These are phyloP conservation scores for Mellilla xanthometata DNA, from an alignment of 2,888 invertebrate genomes.

Conservation along the genomic window DNA sequence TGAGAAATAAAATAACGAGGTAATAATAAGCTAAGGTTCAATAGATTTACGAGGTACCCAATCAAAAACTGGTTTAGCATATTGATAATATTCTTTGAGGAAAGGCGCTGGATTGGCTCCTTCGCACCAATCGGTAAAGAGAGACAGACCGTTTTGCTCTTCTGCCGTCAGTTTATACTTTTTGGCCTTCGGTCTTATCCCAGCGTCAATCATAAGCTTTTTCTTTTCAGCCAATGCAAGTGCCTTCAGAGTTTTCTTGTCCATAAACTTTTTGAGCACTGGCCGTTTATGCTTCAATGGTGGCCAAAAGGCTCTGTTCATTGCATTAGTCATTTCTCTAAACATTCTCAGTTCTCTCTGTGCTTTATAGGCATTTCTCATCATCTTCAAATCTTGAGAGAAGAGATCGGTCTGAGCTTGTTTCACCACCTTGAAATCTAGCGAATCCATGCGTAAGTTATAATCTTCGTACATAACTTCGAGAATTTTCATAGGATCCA, in stretches of 20 bases:
- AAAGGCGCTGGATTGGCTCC: conserved; percentile 63
- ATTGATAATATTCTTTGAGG: conserved; percentile 59
- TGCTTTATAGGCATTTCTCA: conserved; percentile 67
- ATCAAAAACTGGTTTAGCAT: conserved; percentile 59
- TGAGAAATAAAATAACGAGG: no score
- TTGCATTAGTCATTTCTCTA: conserved; percentile 69
- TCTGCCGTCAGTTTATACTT: conserved; percentile 59
- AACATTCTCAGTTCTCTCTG: conserved; percentile 68
- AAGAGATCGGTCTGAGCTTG: conserved; percentile 69
- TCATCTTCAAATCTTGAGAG: conserved; percentile 68
- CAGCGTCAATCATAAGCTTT: conserved; percentile 39
- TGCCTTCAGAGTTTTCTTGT: conserved; percentile 56
- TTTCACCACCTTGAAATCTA: conserved; percentile 70
- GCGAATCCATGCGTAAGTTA: conserved; percentile 64
- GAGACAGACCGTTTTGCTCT: conserved; percentile 58
- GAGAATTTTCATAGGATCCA: conserved; percentile 73
- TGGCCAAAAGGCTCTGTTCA: conserved; percentile 71
- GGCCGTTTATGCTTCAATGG: conserved; percentile 58
- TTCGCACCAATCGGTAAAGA: conserved; percentile 75
- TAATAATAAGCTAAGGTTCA: conserved; percentile 22
- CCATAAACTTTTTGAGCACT: conserved; percentile 55
- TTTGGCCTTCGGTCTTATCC: conserved; percentile 41
- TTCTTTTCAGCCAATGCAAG: conserved; percentile 49
- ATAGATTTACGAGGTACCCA: conserved; percentile 44
- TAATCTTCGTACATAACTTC: conserved; percentile 75